Conservation (phyloP, 2,888 invertebrate species). For the Drosophila buzzatii region DNA sequence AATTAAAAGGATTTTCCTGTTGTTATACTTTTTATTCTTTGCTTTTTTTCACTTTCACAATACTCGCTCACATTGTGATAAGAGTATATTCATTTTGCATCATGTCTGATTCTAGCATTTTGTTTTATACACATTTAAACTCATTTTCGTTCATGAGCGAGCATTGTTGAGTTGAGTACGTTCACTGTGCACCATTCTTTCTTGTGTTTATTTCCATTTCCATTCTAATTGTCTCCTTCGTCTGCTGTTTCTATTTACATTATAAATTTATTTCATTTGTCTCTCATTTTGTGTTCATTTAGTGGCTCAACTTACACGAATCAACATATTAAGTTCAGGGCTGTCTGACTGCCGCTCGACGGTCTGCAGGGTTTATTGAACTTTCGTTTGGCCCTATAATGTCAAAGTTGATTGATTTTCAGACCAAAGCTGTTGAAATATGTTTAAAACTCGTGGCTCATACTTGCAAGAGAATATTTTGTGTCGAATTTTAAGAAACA, state of each 20-base stretch:
- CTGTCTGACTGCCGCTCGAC: slow-evolving; percentile 18
- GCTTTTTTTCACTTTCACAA: neutral
- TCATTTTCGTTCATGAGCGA: neutral
- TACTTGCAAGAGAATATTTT: no score
- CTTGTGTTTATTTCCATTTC: slow-evolving; percentile 10
- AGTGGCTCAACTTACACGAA: slow-evolving; percentile 63
- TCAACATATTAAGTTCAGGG: slow-evolving; percentile 62
- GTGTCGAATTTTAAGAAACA: no score
- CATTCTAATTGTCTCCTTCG: slow-evolving; percentile 20
- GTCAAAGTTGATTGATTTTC: slow-evolving; percentile 31
- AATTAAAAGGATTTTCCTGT: slow-evolving; percentile 55
- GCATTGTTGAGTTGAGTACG: neutral
- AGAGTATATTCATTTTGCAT: neutral
- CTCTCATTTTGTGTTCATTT: slow-evolving; percentile 37
- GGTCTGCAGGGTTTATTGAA: slow-evolving; percentile 34
- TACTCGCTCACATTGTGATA: neutral
- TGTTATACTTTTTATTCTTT: neutral
- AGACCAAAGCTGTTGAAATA: neutral
- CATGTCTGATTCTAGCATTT: neutral
- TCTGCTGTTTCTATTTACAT: slow-evolving; percentile 40
- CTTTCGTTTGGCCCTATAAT: slow-evolving; percentile 26
- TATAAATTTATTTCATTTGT: slow-evolving; percentile 53
- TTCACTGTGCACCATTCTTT: neutral
- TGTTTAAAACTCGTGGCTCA: neutral
- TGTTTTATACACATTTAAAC: neutral